A percentile compares a stretch with the other conserved stretches of the same genome.
phyloP scores from a whole-genome alignment of 2,113 vertebrate genomes.

The Lepus americanus region DNA sequence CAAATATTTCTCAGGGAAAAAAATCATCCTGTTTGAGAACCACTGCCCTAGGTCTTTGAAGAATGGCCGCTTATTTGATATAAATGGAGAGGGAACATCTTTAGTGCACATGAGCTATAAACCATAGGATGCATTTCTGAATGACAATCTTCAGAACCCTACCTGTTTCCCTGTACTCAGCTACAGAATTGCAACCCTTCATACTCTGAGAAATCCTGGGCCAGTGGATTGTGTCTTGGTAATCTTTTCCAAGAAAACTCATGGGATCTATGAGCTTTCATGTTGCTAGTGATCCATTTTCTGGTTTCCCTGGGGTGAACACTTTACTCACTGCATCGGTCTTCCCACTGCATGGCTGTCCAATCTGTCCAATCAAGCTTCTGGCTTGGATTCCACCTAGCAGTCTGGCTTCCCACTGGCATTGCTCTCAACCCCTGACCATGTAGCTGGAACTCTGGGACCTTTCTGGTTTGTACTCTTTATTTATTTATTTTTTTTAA shows the following conservation, averaged over 20 bases:
- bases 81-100: background rate
- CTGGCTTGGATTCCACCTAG: too few relatives aligned
- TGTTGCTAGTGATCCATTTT: fast-evolving
- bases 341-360: fast-evolving
- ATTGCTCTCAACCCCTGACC: background rate
- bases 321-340: fast-evolving
- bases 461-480: background rate
- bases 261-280: fast-evolving
- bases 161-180: background rate
- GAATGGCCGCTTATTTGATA: background rate
- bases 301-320: background rate
- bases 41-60: background rate
- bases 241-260: background rate
- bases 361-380: fast-evolving
- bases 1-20: background rate
- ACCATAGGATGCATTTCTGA: fast-evolving
- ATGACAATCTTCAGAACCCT: fast-evolving
- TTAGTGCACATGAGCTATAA: fast-evolving
- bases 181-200: fast-evolving
- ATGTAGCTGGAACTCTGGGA: background rate
- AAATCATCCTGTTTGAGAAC: background rate
- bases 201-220: background rate
- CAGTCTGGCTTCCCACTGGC: fast-evolving
- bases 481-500: too few relatives aligned
- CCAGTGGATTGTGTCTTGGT: background rate